Base-by-base conservation (phyloP, 2,797 vertebrate species). In the Odontamblyopus rebecca region DNA sequence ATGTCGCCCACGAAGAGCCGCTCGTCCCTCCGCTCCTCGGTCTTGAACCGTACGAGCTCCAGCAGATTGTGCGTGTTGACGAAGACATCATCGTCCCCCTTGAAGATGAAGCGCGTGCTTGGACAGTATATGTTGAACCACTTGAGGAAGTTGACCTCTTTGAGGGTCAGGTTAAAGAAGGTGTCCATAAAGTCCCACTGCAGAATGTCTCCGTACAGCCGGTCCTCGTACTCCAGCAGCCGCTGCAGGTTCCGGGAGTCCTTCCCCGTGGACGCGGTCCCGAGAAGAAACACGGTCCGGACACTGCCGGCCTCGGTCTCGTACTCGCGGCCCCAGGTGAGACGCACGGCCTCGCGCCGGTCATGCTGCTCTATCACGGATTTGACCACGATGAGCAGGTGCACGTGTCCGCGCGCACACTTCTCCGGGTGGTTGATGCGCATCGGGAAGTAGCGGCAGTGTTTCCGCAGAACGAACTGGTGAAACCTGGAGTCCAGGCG, bases 141-240 rank as follows among this genome's bases (percentile, higher is more conserved):
- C 26, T 92, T 93, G 53, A 96, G 91, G 60, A 96, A 95, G 78
- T 95, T 96, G 6, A 96, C 93, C 82, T 95, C 95, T 50, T 95
- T 95, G 8, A 95, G 87, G 15, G 94, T 95, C 75, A 96, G 86
- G 84, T 95, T 95, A 66, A 95, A 95, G 83, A 96, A 95, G 0
- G 95, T 95, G 90, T 96, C 95, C 91, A 94, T 94, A 79, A 96
- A 96, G 85, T 95, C 92, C 95, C 95, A 96, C 77, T 95, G 95
- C 26, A 96, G 83, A 67, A 96, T 95, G 90, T 96, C 95, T 38
- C 93, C 91, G 26, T 94, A 93, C 6, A 94, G 83, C 63, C 2
- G 75, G 87, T 95, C 91, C 84, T 96, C 95, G 68, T 91, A 95
- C 75, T 95, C 89, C 53, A 95, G 85, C 59, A 95, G 91, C 68